These are phyloP conservation scores for Leptothorax acervorum DNA, from an alignment of 2,888 invertebrate species.

Conservation along the genomic window DNA sequence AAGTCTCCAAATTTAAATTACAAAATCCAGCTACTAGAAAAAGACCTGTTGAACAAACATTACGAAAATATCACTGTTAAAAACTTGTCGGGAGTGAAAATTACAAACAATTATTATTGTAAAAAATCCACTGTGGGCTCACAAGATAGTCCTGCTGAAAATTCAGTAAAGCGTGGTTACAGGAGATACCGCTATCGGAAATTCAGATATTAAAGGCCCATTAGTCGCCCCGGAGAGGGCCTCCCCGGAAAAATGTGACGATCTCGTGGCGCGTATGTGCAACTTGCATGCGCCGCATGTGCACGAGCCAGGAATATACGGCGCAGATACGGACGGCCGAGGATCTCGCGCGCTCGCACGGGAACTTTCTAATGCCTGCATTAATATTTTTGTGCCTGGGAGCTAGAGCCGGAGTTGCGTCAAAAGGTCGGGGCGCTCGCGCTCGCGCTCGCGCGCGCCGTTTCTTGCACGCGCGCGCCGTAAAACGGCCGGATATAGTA, in stretches of 20 bases:
- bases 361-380: slow-evolving; percentile 80
- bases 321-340: slow-evolving; percentile 61
- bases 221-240: background rate
- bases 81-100: background rate
- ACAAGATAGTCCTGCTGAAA: background rate
- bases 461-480: slow-evolving; percentile 64
- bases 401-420: slow-evolving; percentile 76
- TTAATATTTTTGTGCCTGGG: slow-evolving; percentile 78
- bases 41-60: background rate
- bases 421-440: slow-evolving; percentile 74
- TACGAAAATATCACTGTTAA: background rate
- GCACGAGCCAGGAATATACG: slow-evolving; percentile 28
- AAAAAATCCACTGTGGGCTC: background rate
- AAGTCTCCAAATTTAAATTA: background rate
- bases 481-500: slow-evolving; percentile 60
- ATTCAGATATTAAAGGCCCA: slow-evolving; percentile 15
- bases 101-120: background rate
- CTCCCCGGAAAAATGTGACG: background rate
- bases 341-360: slow-evolving; percentile 67
- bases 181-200: background rate
- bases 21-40: background rate
- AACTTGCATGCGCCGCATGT: slow-evolving; percentile 7
- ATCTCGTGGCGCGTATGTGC: slow-evolving; percentile 24
- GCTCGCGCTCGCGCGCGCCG: slow-evolving; percentile 59
- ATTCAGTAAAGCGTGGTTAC: background rate